Conservation (phyloP, 2,888 invertebrate species). For the Isoperla grammatica region DNA sequence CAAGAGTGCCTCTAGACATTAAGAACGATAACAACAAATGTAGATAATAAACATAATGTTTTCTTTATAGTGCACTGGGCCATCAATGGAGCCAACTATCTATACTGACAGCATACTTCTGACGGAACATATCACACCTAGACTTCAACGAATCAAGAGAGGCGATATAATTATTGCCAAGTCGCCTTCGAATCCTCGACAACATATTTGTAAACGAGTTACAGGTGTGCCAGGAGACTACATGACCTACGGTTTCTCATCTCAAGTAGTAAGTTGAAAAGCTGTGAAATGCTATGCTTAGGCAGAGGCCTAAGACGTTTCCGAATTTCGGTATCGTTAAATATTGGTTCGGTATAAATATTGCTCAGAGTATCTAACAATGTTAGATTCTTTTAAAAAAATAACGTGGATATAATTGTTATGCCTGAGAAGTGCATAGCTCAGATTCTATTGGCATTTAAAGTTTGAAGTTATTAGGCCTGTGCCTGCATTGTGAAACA, state of each 20-base stretch:
- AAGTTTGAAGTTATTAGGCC: too few species aligned
- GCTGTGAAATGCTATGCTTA: not conserved
- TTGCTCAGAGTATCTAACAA: too few species aligned
- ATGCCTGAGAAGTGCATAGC: too few species aligned
- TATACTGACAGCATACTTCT: slow-evolving; percentile 73
- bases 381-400: too few species aligned
- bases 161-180: slow-evolving; percentile 84
- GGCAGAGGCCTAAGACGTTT: too few species aligned
- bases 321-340: too few species aligned
- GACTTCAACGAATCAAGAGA: slow-evolving; percentile 55
- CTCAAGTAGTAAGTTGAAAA: slow-evolving; percentile 36
- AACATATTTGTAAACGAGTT: slow-evolving; percentile 81
- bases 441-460: too few species aligned
- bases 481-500: too few species aligned
- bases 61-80: slow-evolving; percentile 72
- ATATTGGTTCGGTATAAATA: too few species aligned
- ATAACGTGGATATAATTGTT: too few species aligned
- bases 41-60: not conserved
- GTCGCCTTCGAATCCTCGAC: slow-evolving; percentile 72
- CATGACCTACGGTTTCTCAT: slow-evolving; percentile 42
- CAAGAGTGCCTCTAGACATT: too few species aligned
- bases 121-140: slow-evolving; percentile 71
- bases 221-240: slow-evolving; percentile 71
- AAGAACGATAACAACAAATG: not conserved
- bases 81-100: slow-evolving; percentile 91